A percentile compares a stretch with the other conserved stretches of the same genome.
Conservation (phyloP, 1,140 invertebrate species). For the Goniozus legneri region DNA sequence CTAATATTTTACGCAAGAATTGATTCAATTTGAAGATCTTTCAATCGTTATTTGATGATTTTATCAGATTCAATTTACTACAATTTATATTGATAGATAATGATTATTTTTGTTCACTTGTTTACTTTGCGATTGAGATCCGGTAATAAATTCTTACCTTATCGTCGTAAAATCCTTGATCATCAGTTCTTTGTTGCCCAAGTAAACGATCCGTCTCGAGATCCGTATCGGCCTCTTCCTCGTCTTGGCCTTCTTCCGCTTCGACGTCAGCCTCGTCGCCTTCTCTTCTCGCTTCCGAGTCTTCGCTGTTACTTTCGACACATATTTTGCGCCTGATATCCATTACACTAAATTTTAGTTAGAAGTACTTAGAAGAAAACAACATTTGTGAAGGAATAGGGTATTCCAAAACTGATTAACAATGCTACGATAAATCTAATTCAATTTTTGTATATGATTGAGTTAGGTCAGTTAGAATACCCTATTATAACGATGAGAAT, state of each 20-base stretch:
- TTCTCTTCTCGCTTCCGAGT: conserved; percentile 40
- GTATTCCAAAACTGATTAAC: conserved; percentile 37
- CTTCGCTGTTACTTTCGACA: conserved; percentile 48
- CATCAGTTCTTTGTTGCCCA: conserved; percentile 84
- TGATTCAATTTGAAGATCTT: too few relatives aligned
- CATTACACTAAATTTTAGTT: conserved; percentile 54
- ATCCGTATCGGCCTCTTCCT: conserved; percentile 83
- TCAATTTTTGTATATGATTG: too few relatives aligned
- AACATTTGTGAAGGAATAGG: not conserved
- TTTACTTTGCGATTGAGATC: too few relatives aligned
- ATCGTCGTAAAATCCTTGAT: conserved; percentile 87
- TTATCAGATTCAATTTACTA: too few relatives aligned
- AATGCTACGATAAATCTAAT: too few relatives aligned
- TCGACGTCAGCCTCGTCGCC: conserved; percentile 46
- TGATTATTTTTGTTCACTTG: too few relatives aligned
- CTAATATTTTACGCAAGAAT: too few relatives aligned
- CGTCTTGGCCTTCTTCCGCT: conserved; percentile 46
- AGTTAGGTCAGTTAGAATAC: conserved; percentile 19
- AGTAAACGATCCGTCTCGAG: conserved; percentile 85
- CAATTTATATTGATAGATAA: too few relatives aligned
- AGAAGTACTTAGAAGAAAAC: conserved; percentile 39
- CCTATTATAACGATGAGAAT: conserved; percentile 14
- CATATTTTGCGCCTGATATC: conserved; percentile 49
- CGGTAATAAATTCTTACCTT: conserved; percentile 60
- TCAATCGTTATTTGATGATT: too few relatives aligned